Base-by-base conservation (phyloP, 2,888 invertebrate genomes). In the Dendrolimus pini region DNA sequence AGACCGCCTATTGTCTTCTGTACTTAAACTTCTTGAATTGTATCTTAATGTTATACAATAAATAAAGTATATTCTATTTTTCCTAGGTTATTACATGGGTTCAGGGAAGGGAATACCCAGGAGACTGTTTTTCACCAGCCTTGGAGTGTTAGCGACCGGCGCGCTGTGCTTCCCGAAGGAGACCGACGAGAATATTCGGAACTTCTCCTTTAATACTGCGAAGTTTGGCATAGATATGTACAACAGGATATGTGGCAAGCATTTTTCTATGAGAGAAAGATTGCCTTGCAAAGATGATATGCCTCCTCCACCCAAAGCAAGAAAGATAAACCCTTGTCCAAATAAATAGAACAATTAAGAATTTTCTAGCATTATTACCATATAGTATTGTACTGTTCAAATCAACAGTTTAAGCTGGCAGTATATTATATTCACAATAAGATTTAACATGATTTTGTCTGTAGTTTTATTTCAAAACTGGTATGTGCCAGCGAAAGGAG, bases 111-210 rank as follows among this genome's bases (percentile, higher is more conserved):
- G 72, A 0, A 56, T 76, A 8, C 67, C 78, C 0, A 62, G 65
- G 7, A 64, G 68, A 9, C 0, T 79, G 0, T 67, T 82, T 57
- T 74, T 63, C 52, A 72, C 79, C 0, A 63, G 72, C 0, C 41
- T 76, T 0, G 81, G 82, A 0, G 65, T 76, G 0, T 59, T 83
- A 0, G 61, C 74, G 0, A 62, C 74, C 2, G 85, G 85, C 0
- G 74, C 80, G 0, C 41, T 84, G 0, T 80, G 80, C 62, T 84
- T 83, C 41, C 85, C 85, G 0, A 73, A 79, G n/a, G 81, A 83
- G 60, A 83, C 83, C 0, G 87, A 88, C 54, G 69, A 73, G 1
- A 56, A 63, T 0, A 76, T 88, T 41, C 71, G 84, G 59, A 61
- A 63, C 0, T 58, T 70, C 0, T 57, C 72, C 0, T 78, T 69